A percentile compares a stretch with the other conserved stretches of the same genome.
These are phyloP conservation scores for Invenusta paracnida DNA, from an alignment of 2,888 invertebrate species.

Conservation along the genomic window DNA sequence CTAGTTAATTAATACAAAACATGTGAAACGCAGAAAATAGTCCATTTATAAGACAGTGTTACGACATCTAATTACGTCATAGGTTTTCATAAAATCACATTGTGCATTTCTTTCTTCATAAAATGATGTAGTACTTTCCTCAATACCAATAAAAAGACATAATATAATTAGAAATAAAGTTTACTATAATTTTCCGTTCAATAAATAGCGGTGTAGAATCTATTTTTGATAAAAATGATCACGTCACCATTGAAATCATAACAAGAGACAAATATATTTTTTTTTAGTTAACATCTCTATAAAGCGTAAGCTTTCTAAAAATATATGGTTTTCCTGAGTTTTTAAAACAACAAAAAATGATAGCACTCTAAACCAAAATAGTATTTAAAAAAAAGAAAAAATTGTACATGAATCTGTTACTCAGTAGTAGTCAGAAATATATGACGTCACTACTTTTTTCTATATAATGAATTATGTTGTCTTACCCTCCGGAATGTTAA, in stretches of 20 bases:
- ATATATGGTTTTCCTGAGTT: neutral
- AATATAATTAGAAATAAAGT: neutral
- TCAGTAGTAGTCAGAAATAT: neutral
- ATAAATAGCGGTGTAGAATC: neutral
- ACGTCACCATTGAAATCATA: neutral
- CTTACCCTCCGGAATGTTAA: neutral
- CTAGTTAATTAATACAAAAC: neutral
- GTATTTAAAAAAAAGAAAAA: neutral
- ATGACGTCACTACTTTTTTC: neutral
- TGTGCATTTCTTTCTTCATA: neutral
- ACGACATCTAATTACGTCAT: neutral
- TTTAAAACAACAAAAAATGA: neutral
- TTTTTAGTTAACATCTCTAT: neutral
- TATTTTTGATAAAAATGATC: neutral
- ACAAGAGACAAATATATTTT: neutral
- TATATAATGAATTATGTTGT: neutral
- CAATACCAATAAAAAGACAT: neutral
- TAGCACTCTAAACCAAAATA: neutral
- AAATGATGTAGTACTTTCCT: neutral
- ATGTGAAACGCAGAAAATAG: neutral
- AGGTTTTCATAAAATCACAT: neutral
- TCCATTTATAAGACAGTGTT: neutral
- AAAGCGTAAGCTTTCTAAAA: neutral
- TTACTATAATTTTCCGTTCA: neutral
- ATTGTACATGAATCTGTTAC: neutral